phyloP scores from a whole-genome alignment of 2,888 invertebrate species.

The Oeneis ivallda region DNA sequence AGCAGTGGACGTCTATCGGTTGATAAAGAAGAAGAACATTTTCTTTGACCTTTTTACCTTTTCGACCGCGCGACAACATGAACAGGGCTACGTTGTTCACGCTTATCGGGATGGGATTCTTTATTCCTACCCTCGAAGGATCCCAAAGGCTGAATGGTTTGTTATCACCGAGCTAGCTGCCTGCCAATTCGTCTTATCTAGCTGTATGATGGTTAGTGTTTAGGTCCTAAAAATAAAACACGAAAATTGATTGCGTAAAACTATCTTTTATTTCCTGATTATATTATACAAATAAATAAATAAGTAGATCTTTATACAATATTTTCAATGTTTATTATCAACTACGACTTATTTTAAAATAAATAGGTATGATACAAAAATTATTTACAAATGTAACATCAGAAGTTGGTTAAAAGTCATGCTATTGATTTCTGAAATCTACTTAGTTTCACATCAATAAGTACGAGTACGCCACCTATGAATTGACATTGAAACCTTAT shows the following conservation, averaged over 20 bases:
- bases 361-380: constrained; percentile 1
- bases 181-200: too few relatives aligned
- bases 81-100: background rate
- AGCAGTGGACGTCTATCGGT: too few relatives aligned
- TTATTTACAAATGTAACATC: background rate
- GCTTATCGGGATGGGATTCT: too few relatives aligned
- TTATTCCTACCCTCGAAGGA: too few relatives aligned
- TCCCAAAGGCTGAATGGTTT: too few relatives aligned
- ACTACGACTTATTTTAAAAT: background rate
- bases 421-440: background rate
- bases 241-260: background rate
- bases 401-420: background rate
- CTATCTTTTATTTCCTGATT: background rate
- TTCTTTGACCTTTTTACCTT: too few relatives aligned
- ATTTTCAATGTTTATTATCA: background rate
- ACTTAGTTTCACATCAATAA: background rate
- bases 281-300: constrained; percentile 6
- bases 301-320: background rate
- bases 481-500: too few relatives aligned
- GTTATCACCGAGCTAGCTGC: too few relatives aligned
- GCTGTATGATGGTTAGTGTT: background rate
- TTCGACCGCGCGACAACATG: too few relatives aligned
- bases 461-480: too few relatives aligned
- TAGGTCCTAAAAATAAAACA: background rate
- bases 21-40: too few relatives aligned